Base-by-base conservation (phyloP, 2,888 invertebrate species). In the Nomada fabriciana region DNA sequence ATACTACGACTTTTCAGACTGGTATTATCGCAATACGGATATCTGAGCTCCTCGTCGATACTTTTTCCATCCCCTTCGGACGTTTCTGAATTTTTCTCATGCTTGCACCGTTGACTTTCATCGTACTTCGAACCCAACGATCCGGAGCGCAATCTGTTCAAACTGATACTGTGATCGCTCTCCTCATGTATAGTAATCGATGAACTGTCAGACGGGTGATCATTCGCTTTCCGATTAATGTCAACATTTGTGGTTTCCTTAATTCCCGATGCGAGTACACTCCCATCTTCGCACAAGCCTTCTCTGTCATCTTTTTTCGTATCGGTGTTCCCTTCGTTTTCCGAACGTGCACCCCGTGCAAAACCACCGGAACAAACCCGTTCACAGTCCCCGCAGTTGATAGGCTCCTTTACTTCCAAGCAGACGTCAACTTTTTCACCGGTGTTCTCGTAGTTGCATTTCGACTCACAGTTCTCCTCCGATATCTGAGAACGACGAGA, bases 391-490 rank as follows among this genome's bases (percentile, higher is more conserved):
- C 91, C 90, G 68, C 93, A 93, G 64, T 88, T 90, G 3, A 93
- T 80, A 11, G 93, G 92, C 68, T 94, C 94, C 57, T 93, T 93
- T 0, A 92, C 94, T 71, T 94, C 94, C 42, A 93, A 80, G 73
- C 94, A 93, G 10, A 92, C 92, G 69, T 94, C 94, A 18, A 94
- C 85, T 57, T 89, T 94, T 85, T 83, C 86, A 50, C 85, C 94
- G n/a, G 64, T 94, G 94, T 43, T 90, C 85, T 85, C 85, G 47
- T 73, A 72, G 0, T 82, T 85, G n/a, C 23, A 72, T 15, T 83
- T 77, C 9, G 61, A 50, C 13, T 80, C 74, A 18, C 63, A 74
- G n/a, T 74, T 60, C 42, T 83, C 79, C 10, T 82, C 85, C 2
- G 84, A 60, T 59, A 87, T 82, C 11, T 72, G 83, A 2, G 82